Evolutionary conservation across 2,888 invertebrate genomes (phyloP), one percentile per base, ranked within the genome.

Genomic region (Aspidiotus rigidus): DNA sequence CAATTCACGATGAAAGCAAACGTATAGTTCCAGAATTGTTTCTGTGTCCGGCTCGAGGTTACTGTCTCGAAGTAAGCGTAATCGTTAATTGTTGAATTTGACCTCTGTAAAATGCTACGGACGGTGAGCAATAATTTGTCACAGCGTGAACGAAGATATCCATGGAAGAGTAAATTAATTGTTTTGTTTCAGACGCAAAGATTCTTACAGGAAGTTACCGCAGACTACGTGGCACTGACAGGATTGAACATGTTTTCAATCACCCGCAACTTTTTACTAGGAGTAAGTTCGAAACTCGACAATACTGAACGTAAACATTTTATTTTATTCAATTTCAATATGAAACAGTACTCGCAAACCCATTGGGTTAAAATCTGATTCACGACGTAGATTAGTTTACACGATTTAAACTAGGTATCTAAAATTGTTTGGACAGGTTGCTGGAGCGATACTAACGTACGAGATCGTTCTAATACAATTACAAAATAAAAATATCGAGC

Each of bases 1-100:
- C 82, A 71, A 81, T 85, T 0, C 80, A 85, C 74, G 80, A 83
- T 7, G 83, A 84, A 1, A 83, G 84, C 1, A 75, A 77, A 16
- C 78, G 81, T 1, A 83, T 84, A 0, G 82, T 83, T 0, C 79
- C 82, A 0, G 80, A 84, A 2, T 75, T 87, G 28, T 85, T 85
- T 74, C 81, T 84, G 56, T 84, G 86, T 7, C 83, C 85, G 0
- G 82, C 83, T 5, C 80, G 83, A 0, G 82, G 83, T 3, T 86
- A 84, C 74, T 83, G 84, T 71, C 77, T 81, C 49, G 85, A 86
- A 81, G 86, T 85, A 69, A 28, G 59, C 39, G 2, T 5, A 5
- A 28, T 28, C 28, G 28, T 5, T 28, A 28, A 28, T 28, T 28
- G 1, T 28, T 28, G 28, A 28, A 28, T 28, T 28, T 28, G 1